A percentile compares a stretch with the other conserved stretches of the same genome.
phyloP scores from a whole-genome alignment of 2,113 vertebrate species.

The Oophaga pumilio region DNA sequence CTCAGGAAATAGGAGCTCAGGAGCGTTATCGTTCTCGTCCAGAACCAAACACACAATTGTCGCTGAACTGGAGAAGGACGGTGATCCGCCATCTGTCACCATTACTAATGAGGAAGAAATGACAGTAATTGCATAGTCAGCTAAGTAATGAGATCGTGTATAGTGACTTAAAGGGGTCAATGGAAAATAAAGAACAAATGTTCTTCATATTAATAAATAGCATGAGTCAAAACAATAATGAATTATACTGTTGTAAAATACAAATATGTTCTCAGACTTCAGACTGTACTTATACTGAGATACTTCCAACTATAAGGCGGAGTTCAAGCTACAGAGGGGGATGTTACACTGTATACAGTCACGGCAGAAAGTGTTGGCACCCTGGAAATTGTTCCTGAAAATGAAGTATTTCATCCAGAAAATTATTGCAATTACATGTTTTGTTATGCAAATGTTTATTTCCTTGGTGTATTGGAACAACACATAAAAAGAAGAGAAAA shows the following conservation, averaged over 20 bases:
- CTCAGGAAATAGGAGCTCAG: constrained; percentile 73
- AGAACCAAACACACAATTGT: constrained; percentile 79
- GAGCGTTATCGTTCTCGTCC: constrained; percentile 88
- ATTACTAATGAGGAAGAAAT: constrained; percentile 76
- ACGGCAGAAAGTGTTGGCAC: too few species aligned
- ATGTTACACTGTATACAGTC: too few species aligned
- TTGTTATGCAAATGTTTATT: too few species aligned
- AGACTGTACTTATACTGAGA: not conserved
- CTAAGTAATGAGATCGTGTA: not conserved
- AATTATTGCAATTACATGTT: too few species aligned
- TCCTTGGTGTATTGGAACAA: too few species aligned
- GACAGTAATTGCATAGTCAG: not conserved
- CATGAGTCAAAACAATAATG: too few species aligned
- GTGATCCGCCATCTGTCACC: constrained; percentile 77
- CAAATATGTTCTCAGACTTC: too few species aligned
- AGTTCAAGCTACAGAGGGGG: too few species aligned
- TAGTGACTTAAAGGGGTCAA: not conserved
- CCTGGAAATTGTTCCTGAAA: too few species aligned
- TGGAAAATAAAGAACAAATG: not conserved
- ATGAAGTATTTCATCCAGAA: too few species aligned
- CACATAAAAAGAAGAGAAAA: too few species aligned
- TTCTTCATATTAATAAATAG: not conserved
- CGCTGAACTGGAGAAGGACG: constrained; percentile 72
- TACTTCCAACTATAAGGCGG: not conserved
- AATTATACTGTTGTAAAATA: too few species aligned